Conservation (phyloP, 2,888 invertebrate species). For the Scaptomyza polygonia region DNA sequence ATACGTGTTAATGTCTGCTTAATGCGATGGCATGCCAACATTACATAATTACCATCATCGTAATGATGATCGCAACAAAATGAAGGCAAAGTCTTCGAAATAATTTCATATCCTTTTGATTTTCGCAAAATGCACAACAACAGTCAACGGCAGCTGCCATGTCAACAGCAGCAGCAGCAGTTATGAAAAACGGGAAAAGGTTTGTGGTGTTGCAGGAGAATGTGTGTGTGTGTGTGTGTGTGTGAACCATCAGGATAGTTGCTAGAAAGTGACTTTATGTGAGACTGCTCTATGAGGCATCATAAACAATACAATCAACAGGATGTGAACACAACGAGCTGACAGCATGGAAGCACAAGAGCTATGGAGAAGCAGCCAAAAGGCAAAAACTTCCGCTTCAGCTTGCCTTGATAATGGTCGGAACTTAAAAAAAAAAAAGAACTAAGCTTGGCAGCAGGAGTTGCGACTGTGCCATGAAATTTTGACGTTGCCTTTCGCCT, state of each 20-base stretch:
- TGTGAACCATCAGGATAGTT: constrained; percentile 26
- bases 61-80: constrained; percentile 29
- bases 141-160: constrained; percentile 13
- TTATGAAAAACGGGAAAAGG: constrained; percentile 15
- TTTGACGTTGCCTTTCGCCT: constrained; percentile 35
- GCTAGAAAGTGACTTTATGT: constrained; percentile 9
- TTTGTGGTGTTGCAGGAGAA: not conserved
- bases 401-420: constrained; percentile 33
- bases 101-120: constrained; percentile 21
- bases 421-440: constrained; percentile 23
- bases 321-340: constrained; percentile 53
- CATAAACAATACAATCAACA: constrained; percentile 65
- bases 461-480: constrained; percentile 18
- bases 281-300: constrained; percentile 38
- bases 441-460: constrained; percentile 26
- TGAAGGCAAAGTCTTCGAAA: constrained; percentile 12
- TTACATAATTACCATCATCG: constrained; percentile 42
- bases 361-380: constrained; percentile 7
- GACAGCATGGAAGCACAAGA: constrained; percentile 26
- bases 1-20: constrained; percentile 32
- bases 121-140: constrained; percentile 19
- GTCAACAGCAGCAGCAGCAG: constrained; percentile 21
- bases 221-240: constrained; percentile 1
- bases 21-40: constrained; percentile 17
- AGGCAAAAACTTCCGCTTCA: constrained; percentile 46